A percentile compares a stretch with the other conserved stretches of the same genome.
phyloP scores from a whole-genome alignment of 2,797 vertebrate genomes.

The Meda fulgida region DNA sequence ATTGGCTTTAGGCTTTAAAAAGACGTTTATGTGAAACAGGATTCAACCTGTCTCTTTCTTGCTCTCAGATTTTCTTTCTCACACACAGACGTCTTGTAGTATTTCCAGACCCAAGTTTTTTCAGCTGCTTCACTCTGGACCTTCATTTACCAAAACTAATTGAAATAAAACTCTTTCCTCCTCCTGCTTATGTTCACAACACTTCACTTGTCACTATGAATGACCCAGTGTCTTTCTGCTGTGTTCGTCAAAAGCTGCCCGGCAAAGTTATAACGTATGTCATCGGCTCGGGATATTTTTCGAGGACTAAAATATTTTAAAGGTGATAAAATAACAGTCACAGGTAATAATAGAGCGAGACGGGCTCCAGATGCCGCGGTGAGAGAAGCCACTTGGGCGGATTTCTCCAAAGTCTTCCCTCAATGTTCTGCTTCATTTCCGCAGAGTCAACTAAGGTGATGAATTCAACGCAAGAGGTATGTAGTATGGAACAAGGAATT shows the following conservation, averaged over 20 bases:
- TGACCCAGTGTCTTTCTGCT: slow-evolving; percentile 48
- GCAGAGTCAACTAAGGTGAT: slow-evolving; percentile 46
- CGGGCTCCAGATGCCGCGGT: slow-evolving; percentile 38
- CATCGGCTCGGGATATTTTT: slow-evolving; percentile 38
- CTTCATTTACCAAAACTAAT: slow-evolving; percentile 47
- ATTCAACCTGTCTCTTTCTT: background rate
- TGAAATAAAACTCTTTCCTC: slow-evolving; percentile 48
- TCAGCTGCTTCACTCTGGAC: slow-evolving; percentile 39
- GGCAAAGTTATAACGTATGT: slow-evolving; percentile 32
- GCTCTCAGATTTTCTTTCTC: background rate
- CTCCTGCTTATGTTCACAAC: slow-evolving; percentile 33
- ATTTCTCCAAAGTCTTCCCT: slow-evolving; percentile 41
- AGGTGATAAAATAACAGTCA: slow-evolving; percentile 49
- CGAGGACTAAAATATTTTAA: slow-evolving; percentile 48
- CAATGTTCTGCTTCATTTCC: slow-evolving; percentile 43
- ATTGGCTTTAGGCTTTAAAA: background rate
- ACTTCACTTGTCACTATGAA: slow-evolving; percentile 51
- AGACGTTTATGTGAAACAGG: background rate
- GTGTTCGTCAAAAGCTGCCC: slow-evolving; percentile 29
- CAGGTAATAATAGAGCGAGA: slow-evolving; percentile 48
- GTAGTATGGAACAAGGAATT: slow-evolving; percentile 21
- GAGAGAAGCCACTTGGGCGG: slow-evolving; percentile 33
- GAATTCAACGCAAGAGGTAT: slow-evolving; percentile 38
- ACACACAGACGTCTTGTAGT: background rate
- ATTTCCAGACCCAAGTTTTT: slow-evolving; percentile 38